Percentiles rank a stretch among this genome's conserved stretches.
Evolutionary conservation across 2,888 invertebrate genomes (phyloP).

Genomic region (Blera fallax): DNA sequence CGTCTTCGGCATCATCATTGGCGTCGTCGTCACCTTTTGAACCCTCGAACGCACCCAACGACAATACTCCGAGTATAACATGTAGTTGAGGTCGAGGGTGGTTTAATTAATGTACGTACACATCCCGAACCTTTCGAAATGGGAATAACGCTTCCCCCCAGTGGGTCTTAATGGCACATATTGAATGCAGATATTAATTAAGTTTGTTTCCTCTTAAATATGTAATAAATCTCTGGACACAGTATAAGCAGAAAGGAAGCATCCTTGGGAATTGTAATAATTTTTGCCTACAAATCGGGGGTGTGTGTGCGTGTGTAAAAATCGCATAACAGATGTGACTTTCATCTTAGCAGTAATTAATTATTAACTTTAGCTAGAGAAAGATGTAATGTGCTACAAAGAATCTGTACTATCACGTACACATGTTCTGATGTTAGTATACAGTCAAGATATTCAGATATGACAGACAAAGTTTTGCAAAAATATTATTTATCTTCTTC

Average conservation of each 20-base stretch:
- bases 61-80: background rate
- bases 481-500: background rate
- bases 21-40: background rate
- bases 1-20: slow-evolving; percentile 1
- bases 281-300: background rate
- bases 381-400: background rate
- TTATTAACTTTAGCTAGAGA: background rate
- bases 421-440: background rate
- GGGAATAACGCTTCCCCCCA: background rate
- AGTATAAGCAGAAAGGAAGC: background rate
- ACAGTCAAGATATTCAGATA: background rate
- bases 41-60: slow-evolving; percentile 17
- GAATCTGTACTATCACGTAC: background rate
- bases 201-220: slow-evolving; percentile 34
- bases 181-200: slow-evolving; percentile 57
- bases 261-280: slow-evolving; percentile 16
- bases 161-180: slow-evolving; percentile 33
- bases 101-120: slow-evolving; percentile 41
- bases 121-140: background rate
- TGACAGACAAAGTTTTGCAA: background rate
- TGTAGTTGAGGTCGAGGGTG: background rate
- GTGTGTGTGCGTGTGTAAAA: background rate
- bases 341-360: background rate
- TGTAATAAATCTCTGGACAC: slow-evolving; percentile 50
- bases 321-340: background rate